Evolutionary conservation across 2,113 vertebrate species (phyloP).

Genomic region (Triplophysa dalaica): DNA sequence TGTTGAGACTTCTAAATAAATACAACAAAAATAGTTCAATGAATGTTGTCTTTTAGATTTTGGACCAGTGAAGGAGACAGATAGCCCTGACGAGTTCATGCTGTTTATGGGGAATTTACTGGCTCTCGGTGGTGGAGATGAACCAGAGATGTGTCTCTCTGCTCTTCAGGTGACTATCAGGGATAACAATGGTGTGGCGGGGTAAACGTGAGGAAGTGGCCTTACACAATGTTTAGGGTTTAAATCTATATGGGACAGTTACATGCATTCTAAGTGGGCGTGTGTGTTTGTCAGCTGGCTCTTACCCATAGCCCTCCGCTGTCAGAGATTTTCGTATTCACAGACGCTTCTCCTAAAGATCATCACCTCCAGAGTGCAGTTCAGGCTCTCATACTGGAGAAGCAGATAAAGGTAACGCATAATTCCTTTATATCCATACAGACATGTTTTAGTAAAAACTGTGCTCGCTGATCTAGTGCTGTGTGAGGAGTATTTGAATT

Average conservation of each 20-base stretch:
- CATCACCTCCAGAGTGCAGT: conserved; percentile 73
- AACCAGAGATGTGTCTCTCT: conserved; percentile 88
- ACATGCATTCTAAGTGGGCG: not conserved
- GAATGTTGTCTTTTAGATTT: conserved; percentile 66
- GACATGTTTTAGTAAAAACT: not conserved
- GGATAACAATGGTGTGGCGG: not conserved
- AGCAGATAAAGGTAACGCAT: conserved; percentile 76
- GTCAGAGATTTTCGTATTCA: conserved; percentile 88
- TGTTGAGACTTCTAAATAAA: no score
- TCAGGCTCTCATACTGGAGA: conserved; percentile 77
- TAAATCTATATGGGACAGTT: not conserved
- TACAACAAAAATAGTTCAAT: not conserved
- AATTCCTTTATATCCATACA: not conserved
- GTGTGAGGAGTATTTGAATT: no score
- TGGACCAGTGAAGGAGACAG: conserved; percentile 79
- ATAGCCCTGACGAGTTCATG: conserved; percentile 79
- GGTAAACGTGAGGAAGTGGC: no score
- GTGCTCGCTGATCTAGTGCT: not conserved
- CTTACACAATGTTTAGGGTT: no score
- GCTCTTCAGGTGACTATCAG: conserved; percentile 74
- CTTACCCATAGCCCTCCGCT: conserved; percentile 80
- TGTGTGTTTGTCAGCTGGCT: conserved; percentile 71
- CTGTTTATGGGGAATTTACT: conserved; percentile 71
- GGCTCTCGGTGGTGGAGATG: conserved; percentile 82
- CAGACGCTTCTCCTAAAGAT: conserved; percentile 86